phyloP scores from a whole-genome alignment of 1,140 invertebrate genomes.

The Muscidifurax raptorellus region DNA sequence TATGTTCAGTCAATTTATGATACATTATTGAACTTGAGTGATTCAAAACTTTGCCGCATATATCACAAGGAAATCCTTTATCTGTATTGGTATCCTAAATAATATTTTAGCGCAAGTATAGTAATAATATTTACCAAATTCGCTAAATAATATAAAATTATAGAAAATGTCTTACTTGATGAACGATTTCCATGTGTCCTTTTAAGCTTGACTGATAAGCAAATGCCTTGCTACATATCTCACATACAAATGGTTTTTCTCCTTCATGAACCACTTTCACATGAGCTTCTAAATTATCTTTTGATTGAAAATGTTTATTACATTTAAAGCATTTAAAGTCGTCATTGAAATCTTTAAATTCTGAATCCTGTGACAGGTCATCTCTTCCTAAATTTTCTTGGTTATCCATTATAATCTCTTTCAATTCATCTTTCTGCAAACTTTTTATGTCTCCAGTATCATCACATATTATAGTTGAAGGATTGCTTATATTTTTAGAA shows the following conservation, averaged over 20 bases:
- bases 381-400: conserved; percentile 10
- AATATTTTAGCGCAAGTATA: conserved; percentile 32
- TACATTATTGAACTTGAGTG: conserved; percentile 82
- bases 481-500: neutral
- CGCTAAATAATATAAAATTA: conserved; percentile 17
- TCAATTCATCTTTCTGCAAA: conserved; percentile 40
- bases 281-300: conserved; percentile 78
- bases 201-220: conserved; percentile 78
- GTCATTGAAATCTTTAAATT: conserved; percentile 45
- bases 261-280: conserved; percentile 76
- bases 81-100: conserved; percentile 59
- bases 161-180: conserved; percentile 68
- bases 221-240: conserved; percentile 77
- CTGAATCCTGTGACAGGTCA: conserved; percentile 12
- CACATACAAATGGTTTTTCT: conserved; percentile 76
- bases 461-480: neutral
- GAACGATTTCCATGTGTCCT: conserved; percentile 74
- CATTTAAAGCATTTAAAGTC: conserved; percentile 76
- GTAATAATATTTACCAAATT: neutral
- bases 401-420: neutral
- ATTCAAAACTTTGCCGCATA: conserved; percentile 82
- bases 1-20: conserved; percentile 83
- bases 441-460: neutral
- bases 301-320: conserved; percentile 76
- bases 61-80: conserved; percentile 79